Evolutionary conservation across 2,113 vertebrate genomes (phyloP).

Genomic region (Bucco capensis): DNA sequence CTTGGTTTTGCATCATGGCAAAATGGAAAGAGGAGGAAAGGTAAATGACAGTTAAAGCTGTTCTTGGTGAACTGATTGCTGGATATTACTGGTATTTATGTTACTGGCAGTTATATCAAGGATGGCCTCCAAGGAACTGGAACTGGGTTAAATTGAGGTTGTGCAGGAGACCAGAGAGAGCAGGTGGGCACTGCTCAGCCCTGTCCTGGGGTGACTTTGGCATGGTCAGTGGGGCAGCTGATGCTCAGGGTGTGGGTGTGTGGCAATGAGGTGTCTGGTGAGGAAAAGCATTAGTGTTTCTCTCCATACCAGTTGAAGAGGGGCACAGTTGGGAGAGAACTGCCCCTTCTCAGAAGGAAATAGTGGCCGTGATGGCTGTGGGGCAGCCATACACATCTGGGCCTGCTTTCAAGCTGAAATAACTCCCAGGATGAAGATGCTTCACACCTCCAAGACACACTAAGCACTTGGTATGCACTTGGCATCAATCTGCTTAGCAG

Average conservation of each 20-base stretch:
- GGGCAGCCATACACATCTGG: background rate
- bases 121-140: background rate
- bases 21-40: background rate
- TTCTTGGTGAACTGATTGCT: background rate
- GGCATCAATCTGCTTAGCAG: fast-evolving
- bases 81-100: background rate
- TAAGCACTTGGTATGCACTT: fast-evolving
- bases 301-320: background rate
- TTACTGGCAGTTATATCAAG: background rate
- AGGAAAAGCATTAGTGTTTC: background rate
- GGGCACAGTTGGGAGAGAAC: too few relatives aligned
- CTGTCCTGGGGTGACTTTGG: background rate
- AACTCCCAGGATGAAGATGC: background rate
- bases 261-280: background rate
- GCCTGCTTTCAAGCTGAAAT: background rate
- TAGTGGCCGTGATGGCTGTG: fast-evolving
- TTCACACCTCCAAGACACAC: background rate
- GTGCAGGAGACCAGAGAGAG: background rate
- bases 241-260: background rate
- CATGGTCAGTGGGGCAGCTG: fast-evolving
- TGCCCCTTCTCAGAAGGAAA: background rate
- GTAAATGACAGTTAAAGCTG: background rate
- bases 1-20: background rate
- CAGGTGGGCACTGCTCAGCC: background rate
- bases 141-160: too few relatives aligned